phyloP scores from a whole-genome alignment of 1,140 invertebrate species.

The Trichonephila inaurata region DNA sequence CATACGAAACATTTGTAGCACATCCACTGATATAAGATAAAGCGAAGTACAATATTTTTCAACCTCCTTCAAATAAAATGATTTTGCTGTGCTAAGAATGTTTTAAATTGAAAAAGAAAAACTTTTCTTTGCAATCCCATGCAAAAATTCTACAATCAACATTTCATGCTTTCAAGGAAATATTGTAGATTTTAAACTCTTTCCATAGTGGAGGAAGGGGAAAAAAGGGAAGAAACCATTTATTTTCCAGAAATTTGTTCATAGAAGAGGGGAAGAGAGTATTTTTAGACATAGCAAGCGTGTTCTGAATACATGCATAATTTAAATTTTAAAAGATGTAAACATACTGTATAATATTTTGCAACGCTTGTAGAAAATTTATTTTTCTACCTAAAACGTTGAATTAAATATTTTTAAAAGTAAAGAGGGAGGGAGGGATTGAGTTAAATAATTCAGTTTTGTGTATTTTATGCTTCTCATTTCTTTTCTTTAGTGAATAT shows the following conservation, averaged over 20 bases:
- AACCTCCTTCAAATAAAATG: neutral
- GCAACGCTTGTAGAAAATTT: neutral
- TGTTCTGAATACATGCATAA: neutral
- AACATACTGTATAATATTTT: neutral
- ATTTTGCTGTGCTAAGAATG: neutral
- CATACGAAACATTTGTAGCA: neutral
- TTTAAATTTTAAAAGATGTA: neutral
- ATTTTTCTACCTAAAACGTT: neutral
- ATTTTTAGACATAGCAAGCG: neutral
- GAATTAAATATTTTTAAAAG: neutral
- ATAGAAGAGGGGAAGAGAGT: neutral
- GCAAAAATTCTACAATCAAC: neutral
- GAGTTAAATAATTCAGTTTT: no score
- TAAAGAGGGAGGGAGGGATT: no score
- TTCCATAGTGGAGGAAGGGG: no score
- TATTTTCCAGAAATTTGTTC: neutral
- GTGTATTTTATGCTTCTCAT: no score
- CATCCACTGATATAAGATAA: neutral
- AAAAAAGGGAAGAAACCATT: neutral
- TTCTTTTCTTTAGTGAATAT: no score
- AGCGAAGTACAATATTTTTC: slow-evolving; percentile 8
- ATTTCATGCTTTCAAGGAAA: neutral
- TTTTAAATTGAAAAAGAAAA: slow-evolving; percentile 2
- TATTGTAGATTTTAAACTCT: neutral
- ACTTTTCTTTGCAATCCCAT: neutral